Evolutionary conservation across 2,888 invertebrate genomes (phyloP).

Genomic region (Cenopis cana): DNA sequence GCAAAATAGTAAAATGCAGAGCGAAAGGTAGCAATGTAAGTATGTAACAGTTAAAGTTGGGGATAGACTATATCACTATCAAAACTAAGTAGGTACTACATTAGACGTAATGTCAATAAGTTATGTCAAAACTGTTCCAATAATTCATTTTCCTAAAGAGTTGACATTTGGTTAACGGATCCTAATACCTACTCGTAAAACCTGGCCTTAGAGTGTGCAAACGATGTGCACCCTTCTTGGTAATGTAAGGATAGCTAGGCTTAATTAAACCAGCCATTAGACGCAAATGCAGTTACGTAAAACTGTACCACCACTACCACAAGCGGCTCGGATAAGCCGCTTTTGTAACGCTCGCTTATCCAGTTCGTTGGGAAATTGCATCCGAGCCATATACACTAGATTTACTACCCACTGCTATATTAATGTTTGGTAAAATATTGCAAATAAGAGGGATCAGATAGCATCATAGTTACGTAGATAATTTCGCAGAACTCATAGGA

Average conservation of each 20-base stretch:
- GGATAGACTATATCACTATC: neutral
- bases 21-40: conserved; percentile 11
- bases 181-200: too few relatives aligned
- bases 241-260: conserved; percentile 3
- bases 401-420: conserved; percentile 10
- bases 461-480: neutral
- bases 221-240: neutral
- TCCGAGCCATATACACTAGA: neutral
- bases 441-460: conserved; percentile 3
- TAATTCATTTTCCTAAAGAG: too few relatives aligned
- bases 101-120: too few relatives aligned
- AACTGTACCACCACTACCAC: conserved; percentile 26
- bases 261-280: conserved; percentile 40
- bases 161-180: too few relatives aligned
- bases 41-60: neutral
- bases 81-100: neutral
- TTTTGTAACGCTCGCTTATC: conserved; percentile 36
- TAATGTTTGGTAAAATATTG: conserved; percentile 21
- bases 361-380: conserved; percentile 25
- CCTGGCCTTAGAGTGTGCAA: neutral
- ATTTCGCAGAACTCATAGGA: too few relatives aligned
- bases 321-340: conserved; percentile 1
- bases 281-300: conserved; percentile 38
- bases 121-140: too few relatives aligned
- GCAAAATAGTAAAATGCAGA: conserved; percentile 16